phyloP scores from a whole-genome alignment of 2,888 invertebrate species.

The Eilema sororculum region DNA sequence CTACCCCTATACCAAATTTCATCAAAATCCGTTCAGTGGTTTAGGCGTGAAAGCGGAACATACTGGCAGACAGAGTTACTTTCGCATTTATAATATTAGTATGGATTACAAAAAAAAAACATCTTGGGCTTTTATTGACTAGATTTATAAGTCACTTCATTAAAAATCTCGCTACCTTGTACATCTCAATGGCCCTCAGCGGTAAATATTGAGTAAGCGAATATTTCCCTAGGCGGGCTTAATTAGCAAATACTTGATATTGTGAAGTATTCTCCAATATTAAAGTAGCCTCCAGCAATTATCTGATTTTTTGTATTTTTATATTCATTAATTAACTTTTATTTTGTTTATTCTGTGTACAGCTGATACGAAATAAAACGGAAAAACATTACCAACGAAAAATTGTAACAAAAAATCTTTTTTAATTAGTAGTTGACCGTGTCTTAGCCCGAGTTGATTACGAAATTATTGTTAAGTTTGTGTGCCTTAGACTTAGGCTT shows the following conservation, averaged over 20 bases:
- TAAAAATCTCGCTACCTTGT: neutral
- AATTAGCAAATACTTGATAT: conserved; percentile 20
- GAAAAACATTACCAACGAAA: neutral
- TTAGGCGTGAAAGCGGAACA: too few relatives aligned
- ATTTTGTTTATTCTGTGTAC: neutral
- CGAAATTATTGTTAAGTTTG: too few relatives aligned
- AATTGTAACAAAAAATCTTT: too few relatives aligned
- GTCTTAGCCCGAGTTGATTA: too few relatives aligned
- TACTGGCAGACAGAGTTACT: too few relatives aligned
- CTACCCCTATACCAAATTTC: too few relatives aligned
- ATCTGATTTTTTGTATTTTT: neutral
- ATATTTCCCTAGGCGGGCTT: conserved; percentile 1
- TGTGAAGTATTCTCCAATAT: conserved; percentile 3
- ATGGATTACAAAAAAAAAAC: neutral
- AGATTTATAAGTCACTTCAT: neutral
- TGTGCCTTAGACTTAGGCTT: too few relatives aligned
- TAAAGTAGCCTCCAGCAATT: neutral
- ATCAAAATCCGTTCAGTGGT: too few relatives aligned
- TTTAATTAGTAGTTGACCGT: too few relatives aligned
- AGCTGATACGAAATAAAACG: neutral
- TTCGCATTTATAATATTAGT: too few relatives aligned
- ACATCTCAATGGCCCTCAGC: neutral
- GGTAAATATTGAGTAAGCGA: conserved; percentile 10
- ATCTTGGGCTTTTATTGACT: neutral
- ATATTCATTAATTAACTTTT: neutral